Evolutionary conservation across 2,797 vertebrate genomes (phyloP).

Genomic region (Pterois miles): DNA sequence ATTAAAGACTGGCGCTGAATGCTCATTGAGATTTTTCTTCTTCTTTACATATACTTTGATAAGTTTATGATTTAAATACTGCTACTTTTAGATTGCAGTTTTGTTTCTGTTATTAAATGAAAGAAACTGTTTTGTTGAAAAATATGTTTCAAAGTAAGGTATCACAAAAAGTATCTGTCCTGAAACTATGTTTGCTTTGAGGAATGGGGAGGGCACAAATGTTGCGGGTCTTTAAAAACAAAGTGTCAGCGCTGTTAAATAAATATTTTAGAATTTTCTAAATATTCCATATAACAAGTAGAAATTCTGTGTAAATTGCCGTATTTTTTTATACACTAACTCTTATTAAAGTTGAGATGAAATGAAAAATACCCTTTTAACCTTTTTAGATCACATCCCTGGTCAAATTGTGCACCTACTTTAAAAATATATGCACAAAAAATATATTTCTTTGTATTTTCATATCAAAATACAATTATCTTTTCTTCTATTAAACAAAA

Average conservation of each 20-base stretch:
- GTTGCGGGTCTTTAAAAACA: too few species aligned
- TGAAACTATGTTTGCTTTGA: not conserved
- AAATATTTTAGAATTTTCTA: not conserved
- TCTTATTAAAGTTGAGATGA: not conserved
- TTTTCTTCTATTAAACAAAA: too few species aligned
- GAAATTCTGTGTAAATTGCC: not conserved
- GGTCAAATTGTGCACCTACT: too few species aligned
- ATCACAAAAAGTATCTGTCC: not conserved
- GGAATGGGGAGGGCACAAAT: not conserved
- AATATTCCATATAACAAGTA: not conserved
- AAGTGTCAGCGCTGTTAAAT: not conserved
- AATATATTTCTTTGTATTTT: too few species aligned
- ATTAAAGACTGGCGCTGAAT: fast-evolving
- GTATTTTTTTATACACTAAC: not conserved
- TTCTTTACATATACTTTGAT: not conserved
- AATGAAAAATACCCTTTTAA: too few species aligned
- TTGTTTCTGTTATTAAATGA: not conserved
- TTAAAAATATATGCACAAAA: too few species aligned
- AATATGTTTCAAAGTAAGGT: not conserved
- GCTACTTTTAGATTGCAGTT: not conserved
- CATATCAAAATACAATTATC: too few species aligned
- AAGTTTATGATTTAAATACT: not conserved
- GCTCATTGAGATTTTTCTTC: not conserved
- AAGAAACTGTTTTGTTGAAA: not conserved
- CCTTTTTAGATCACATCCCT: too few species aligned